These are phyloP conservation scores for Mustela nigripes DNA, from an alignment of 2,113 vertebrate genomes.

Conservation along the genomic window DNA sequence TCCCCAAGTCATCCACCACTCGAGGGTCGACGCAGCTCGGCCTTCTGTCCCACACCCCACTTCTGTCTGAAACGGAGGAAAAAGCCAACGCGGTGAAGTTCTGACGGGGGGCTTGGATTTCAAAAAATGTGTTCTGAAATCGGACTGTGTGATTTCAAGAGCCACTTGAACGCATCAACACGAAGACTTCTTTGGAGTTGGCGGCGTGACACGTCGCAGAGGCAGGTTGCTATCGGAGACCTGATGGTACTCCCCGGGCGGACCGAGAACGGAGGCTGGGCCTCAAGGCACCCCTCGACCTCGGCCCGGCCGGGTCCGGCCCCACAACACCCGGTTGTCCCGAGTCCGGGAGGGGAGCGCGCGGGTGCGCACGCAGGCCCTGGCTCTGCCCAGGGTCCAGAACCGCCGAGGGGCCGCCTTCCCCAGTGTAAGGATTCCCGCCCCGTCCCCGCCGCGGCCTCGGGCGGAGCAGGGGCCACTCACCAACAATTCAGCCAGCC, in stretches of 20 bases:
- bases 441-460: not conserved
- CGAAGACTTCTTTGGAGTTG: not conserved
- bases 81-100: not conserved
- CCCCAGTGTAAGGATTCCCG: not conserved
- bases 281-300: not conserved
- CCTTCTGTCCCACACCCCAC: not conserved
- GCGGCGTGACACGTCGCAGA: not conserved
- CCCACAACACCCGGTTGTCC: not conserved
- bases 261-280: not conserved
- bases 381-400: not conserved
- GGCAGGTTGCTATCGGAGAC: not conserved
- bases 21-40: not conserved
- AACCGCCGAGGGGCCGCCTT: not conserved
- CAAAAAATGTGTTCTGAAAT: not conserved
- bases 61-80: not conserved
- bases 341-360: not conserved
- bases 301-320: not conserved
- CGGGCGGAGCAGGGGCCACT: not conserved
- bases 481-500: not conserved
- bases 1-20: not conserved
- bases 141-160: not conserved
- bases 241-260: not conserved
- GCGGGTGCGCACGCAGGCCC: not conserved
- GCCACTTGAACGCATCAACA: not conserved
- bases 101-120: not conserved